Evolutionary conservation across 2,888 invertebrate species (phyloP).

Genomic region (Camponotus fellah): DNA sequence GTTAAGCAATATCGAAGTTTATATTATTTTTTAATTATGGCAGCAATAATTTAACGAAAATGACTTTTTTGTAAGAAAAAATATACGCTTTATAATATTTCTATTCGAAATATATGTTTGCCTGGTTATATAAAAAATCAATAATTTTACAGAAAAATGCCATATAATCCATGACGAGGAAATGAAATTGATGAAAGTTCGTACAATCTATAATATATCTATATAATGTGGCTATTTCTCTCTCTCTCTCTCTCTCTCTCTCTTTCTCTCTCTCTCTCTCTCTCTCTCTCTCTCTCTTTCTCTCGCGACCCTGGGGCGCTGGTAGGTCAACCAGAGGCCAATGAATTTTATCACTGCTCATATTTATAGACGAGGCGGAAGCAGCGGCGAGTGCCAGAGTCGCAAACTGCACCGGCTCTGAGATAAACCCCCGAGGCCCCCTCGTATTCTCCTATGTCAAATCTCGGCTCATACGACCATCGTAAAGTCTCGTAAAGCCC

Average conservation of each 20-base stretch:
- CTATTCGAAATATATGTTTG: no score
- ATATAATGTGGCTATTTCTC: background rate
- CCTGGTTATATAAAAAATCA: background rate
- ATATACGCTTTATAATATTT: no score
- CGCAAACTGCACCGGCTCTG: constrained; percentile 56
- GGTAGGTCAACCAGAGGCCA: constrained; percentile 60
- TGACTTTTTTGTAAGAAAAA: no score
- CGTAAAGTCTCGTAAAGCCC: constrained; percentile 67
- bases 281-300: background rate
- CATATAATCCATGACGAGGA: background rate
- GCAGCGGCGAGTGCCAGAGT: constrained; percentile 39
- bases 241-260: background rate
- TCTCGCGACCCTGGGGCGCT: background rate
- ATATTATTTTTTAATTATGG: background rate
- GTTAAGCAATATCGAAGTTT: background rate
- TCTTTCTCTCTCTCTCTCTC: background rate
- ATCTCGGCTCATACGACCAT: constrained; percentile 64
- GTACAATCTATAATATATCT: constrained; percentile 11
- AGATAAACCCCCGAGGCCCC: constrained; percentile 66
- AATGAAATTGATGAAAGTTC: constrained; percentile 4
- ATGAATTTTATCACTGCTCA: constrained; percentile 78
- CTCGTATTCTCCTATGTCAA: constrained; percentile 66
- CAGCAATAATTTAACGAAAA: background rate
- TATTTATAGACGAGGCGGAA: constrained; percentile 71
- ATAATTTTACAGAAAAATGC: background rate